phyloP scores from a whole-genome alignment of 1,140 invertebrate species.

The Yoshiicerus persimilis region DNA sequence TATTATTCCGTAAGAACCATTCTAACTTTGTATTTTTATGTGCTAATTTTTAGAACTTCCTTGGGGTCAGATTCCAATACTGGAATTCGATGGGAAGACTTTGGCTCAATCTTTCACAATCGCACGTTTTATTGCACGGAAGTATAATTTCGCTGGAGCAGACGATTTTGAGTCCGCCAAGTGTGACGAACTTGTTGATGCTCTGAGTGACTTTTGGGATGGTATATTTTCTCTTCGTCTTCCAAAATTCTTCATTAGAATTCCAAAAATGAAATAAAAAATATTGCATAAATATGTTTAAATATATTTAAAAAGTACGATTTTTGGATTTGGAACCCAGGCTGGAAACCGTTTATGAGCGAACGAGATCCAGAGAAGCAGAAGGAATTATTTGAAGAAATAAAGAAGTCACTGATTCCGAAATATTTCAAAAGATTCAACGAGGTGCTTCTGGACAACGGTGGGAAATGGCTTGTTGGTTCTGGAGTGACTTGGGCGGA shows the following conservation, averaged over 20 bases:
- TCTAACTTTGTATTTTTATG: too few species aligned
- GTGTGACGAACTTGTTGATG: slow-evolving; percentile 64
- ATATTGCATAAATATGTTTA: background rate
- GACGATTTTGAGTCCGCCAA: slow-evolving; percentile 53
- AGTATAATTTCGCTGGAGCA: slow-evolving; percentile 44
- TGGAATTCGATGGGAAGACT: slow-evolving; percentile 64
- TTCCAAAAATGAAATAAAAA: background rate
- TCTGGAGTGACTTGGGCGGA: slow-evolving; percentile 23
- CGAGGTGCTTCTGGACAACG: background rate
- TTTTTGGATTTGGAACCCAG: too few species aligned
- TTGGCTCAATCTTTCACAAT: slow-evolving; percentile 67
- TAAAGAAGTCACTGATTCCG: background rate
- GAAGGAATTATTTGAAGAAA: background rate
- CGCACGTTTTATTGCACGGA: slow-evolving; percentile 64
- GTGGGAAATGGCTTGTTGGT: slow-evolving; percentile 22
- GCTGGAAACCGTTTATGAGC: background rate
- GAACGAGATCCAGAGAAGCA: background rate
- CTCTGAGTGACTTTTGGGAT: slow-evolving; percentile 56
- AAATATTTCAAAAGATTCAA: slow-evolving; percentile 23
- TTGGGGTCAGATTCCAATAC: slow-evolving; percentile 67
- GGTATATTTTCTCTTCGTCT: background rate
- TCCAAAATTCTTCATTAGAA: background rate
- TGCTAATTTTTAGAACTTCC: slow-evolving; percentile 58
- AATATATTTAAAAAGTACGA: too few species aligned
- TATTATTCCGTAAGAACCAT: too few species aligned